Conservation (phyloP, 2,113 vertebrate genomes). For the Sterrhoptilus dennistouni region DNA sequence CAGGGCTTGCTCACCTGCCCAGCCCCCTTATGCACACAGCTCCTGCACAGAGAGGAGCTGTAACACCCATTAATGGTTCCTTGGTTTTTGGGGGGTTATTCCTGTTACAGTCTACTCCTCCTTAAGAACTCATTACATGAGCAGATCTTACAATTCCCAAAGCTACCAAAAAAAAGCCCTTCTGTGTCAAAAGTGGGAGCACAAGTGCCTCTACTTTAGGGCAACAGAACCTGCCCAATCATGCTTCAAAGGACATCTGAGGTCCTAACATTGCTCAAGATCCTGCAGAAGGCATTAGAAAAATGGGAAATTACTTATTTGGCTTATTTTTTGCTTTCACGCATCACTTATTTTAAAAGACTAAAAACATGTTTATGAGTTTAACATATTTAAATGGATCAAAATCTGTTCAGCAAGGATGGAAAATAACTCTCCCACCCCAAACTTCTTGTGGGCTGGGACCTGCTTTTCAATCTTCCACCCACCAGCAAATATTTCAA, state of each 20-base stretch:
- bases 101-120: background rate
- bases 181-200: background rate
- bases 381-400: conserved; percentile 31
- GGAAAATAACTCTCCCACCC: conserved; percentile 42
- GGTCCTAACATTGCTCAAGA: background rate
- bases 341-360: conserved; percentile 1
- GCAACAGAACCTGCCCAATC: background rate
- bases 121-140: background rate
- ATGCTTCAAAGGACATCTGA: background rate
- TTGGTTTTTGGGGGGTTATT: background rate
- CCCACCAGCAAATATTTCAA: conserved; percentile 35
- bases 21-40: background rate
- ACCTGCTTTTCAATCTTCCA: conserved; percentile 40
- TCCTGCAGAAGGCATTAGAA: background rate
- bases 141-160: background rate
- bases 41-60: background rate
- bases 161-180: background rate
- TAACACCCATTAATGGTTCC: background rate
- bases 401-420: conserved; percentile 48
- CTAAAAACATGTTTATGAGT: conserved; percentile 22
- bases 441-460: conserved; percentile 24
- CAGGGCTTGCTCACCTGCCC: background rate
- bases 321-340: conserved; percentile 6
- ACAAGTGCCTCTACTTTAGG: background rate
- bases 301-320: background rate